Evolutionary conservation across 2,888 invertebrate species (phyloP).

Genomic region (Drepanosiphum platanoidis): DNA sequence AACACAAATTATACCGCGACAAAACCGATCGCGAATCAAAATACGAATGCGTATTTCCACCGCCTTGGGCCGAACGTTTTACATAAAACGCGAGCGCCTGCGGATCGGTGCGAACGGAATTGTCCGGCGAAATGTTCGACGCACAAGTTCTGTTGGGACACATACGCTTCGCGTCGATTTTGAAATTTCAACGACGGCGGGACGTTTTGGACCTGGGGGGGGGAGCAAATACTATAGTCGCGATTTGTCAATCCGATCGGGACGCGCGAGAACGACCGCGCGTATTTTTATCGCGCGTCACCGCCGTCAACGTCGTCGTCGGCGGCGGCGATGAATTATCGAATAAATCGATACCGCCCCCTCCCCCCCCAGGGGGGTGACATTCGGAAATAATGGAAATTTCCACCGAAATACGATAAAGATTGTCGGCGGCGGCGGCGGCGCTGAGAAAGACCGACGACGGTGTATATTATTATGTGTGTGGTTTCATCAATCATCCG

Average conservation of each 20-base stretch:
- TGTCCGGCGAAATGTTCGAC: too few species aligned
- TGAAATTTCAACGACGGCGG: too few species aligned
- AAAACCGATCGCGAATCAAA: too few species aligned
- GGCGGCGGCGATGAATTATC: not conserved
- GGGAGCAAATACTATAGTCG: not conserved
- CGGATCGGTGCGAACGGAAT: too few species aligned
- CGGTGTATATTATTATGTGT: not conserved
- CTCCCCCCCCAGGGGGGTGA: too few species aligned
- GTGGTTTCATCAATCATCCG: conserved; percentile 34
- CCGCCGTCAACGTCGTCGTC: too few species aligned
- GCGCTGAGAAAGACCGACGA: not conserved
- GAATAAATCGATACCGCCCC: conserved; percentile 2
- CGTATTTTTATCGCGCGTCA: not conserved
- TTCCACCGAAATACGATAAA: conserved; percentile 13
- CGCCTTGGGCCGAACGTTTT: too few species aligned
- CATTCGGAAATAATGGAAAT: conserved; percentile 20
- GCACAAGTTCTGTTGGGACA: too few species aligned
- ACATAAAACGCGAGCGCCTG: too few species aligned
- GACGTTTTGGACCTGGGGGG: not conserved
- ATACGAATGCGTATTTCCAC: too few species aligned
- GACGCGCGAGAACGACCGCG: not conserved
- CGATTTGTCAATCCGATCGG: not conserved
- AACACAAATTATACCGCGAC: too few species aligned
- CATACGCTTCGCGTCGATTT: too few species aligned
- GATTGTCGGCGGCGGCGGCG: conserved; percentile 5